A percentile compares a stretch with the other conserved stretches of the same genome.
phyloP scores from a whole-genome alignment of 2,113 vertebrate species.

The Barbus barbus region DNA sequence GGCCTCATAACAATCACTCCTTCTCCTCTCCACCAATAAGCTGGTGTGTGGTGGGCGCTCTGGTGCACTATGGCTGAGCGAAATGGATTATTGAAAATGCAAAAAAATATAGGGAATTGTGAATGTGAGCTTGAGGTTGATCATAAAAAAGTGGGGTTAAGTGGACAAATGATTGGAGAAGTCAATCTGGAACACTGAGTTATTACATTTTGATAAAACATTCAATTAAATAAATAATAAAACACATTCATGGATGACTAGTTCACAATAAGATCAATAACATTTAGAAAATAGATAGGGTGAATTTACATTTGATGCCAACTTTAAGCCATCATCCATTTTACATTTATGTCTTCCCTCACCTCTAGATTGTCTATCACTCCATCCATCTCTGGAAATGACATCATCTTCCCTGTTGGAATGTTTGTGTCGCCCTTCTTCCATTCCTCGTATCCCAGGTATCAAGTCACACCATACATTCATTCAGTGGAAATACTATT shows the following conservation, averaged over 20 bases:
- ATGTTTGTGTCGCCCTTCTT: slow-evolving; percentile 76
- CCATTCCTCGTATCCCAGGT: slow-evolving; percentile 76
- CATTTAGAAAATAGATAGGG: background rate
- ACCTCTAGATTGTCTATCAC: slow-evolving; percentile 66
- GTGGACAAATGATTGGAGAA: background rate
- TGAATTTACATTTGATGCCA: background rate
- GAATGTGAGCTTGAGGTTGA: background rate
- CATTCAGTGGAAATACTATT: background rate
- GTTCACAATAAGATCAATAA: background rate
- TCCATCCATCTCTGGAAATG: slow-evolving; percentile 60
- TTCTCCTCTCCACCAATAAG: too few species aligned
- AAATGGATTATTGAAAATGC: background rate
- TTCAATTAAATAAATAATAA: background rate
- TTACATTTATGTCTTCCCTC: slow-evolving; percentile 26
- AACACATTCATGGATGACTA: background rate
- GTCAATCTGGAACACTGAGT: background rate
- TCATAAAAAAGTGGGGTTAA: background rate
- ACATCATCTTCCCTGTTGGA: slow-evolving; percentile 73
- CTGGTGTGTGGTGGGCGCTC: too few species aligned
- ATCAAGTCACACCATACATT: slow-evolving; percentile 20
- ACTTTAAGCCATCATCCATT: background rate
- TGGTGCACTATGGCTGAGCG: background rate
- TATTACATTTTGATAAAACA: background rate
- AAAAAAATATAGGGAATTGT: background rate
- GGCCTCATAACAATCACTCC: too few species aligned